These are phyloP conservation scores for Centruroides vittatus DNA, from an alignment of 1,140 invertebrate genomes.

Conservation along the genomic window DNA sequence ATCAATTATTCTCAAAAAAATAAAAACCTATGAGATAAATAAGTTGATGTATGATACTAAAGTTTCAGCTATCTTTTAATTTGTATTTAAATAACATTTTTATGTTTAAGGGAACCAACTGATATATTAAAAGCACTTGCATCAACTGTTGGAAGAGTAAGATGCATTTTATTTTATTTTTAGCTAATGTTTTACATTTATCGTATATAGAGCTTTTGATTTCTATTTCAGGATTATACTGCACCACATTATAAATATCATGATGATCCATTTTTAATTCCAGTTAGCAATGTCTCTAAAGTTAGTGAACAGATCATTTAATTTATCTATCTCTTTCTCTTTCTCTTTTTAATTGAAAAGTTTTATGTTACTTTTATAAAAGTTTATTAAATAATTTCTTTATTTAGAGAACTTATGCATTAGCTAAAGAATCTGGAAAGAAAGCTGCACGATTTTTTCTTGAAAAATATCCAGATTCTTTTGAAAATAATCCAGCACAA, in stretches of 20 bases:
- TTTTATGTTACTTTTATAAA: too few relatives aligned
- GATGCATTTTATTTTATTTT: constrained; percentile 4
- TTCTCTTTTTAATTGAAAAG: constrained; percentile 21
- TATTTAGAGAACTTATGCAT: constrained; percentile 47
- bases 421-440: constrained; percentile 68
- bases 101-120: constrained; percentile 45
- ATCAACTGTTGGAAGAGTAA: constrained; percentile 28
- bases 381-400: too few relatives aligned
- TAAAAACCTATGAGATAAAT: too few relatives aligned
- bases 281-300: constrained; percentile 46
- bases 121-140: constrained; percentile 47
- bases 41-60: too few relatives aligned
- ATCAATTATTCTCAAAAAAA: too few relatives aligned
- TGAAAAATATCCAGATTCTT: constrained; percentile 56
- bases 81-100: too few relatives aligned
- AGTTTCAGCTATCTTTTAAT: too few relatives aligned
- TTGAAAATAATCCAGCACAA: constrained; percentile 52
- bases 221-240: constrained; percentile 53
- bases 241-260: constrained; percentile 75
- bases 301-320: constrained; percentile 10
- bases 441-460: constrained; percentile 74
- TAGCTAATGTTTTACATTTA: not conserved
- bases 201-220: constrained; percentile 22
- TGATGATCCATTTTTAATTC: constrained; percentile 78
- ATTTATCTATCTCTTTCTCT: not conserved